These are phyloP conservation scores for Aphidoletes aphidimyza DNA, from an alignment of 2,888 invertebrate species.

Conservation along the genomic window DNA sequence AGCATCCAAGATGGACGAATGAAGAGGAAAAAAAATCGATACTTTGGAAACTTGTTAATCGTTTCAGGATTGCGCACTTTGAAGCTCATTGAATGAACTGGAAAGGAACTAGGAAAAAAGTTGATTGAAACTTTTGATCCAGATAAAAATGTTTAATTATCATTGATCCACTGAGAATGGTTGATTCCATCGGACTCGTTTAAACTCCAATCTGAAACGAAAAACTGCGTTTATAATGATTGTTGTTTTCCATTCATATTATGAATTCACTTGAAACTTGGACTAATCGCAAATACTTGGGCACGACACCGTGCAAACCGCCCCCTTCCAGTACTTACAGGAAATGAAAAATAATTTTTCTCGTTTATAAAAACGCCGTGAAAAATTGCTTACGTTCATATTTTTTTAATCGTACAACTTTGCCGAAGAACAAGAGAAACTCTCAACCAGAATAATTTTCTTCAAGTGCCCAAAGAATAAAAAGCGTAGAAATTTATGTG, in stretches of 20 bases:
- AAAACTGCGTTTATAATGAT: conserved; percentile 3
- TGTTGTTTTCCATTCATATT: background rate
- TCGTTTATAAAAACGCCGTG: background rate
- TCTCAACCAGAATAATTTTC: conserved; percentile 22
- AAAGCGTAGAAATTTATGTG: background rate
- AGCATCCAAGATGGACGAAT: background rate
- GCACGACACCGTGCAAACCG: background rate
- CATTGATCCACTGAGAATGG: background rate
- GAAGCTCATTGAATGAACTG: background rate
- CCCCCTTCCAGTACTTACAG: background rate
- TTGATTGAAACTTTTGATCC: background rate
- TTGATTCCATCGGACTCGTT: background rate
- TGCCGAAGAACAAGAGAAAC: background rate
- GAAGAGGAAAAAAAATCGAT: background rate
- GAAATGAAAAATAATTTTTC: conserved; percentile 44
- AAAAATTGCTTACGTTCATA: background rate
- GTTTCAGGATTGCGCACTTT: background rate
- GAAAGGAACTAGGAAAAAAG: no score
- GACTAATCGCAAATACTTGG: conserved; percentile 33
- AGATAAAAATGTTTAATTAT: background rate
- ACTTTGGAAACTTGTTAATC: background rate
- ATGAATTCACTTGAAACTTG: conserved; percentile 35
- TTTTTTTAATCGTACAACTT: conserved; percentile 39
- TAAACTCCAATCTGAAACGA: background rate
- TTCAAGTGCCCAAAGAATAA: background rate